These are phyloP conservation scores for Anabas testudineus DNA, from an alignment of 2,797 vertebrate genomes.

Conservation along the genomic window DNA sequence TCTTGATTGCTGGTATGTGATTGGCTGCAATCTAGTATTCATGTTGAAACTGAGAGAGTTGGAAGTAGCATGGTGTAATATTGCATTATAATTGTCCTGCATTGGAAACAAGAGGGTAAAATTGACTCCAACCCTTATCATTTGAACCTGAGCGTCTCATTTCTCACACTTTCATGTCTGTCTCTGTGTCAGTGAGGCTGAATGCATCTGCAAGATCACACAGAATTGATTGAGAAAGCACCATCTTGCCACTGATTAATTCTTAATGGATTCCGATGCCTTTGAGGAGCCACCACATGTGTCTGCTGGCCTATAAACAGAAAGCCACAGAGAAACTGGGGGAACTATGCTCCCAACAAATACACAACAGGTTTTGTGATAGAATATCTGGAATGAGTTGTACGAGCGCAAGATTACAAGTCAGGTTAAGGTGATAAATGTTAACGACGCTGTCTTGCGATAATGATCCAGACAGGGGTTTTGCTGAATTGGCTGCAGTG, in stretches of 20 bases:
- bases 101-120: background rate
- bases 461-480: constrained; percentile 28
- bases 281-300: constrained; percentile 65
- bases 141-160: constrained; percentile 17
- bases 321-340: constrained; percentile 28
- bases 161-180: constrained; percentile 13
- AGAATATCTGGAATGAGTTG: constrained; percentile 34
- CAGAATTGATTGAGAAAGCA: constrained; percentile 78
- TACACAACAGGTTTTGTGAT: constrained; percentile 1
- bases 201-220: constrained; percentile 71
- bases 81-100: background rate
- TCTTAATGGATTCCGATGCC: constrained; percentile 68
- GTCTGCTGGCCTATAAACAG: constrained; percentile 73
- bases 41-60: background rate
- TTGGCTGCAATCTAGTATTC: too few species aligned
- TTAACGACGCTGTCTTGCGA: constrained; percentile 40
- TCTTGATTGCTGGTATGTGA: too few species aligned
- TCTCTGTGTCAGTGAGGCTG: constrained; percentile 47
- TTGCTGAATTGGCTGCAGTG: constrained; percentile 39
- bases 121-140: constrained; percentile 5
- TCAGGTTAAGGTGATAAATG: constrained; percentile 37
- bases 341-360: background rate
- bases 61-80: background rate
- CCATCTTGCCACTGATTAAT: constrained; percentile 81
- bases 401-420: constrained; percentile 34